Conservation (phyloP, 2,888 invertebrate species). For the Disparrhopalites patrizii region DNA sequence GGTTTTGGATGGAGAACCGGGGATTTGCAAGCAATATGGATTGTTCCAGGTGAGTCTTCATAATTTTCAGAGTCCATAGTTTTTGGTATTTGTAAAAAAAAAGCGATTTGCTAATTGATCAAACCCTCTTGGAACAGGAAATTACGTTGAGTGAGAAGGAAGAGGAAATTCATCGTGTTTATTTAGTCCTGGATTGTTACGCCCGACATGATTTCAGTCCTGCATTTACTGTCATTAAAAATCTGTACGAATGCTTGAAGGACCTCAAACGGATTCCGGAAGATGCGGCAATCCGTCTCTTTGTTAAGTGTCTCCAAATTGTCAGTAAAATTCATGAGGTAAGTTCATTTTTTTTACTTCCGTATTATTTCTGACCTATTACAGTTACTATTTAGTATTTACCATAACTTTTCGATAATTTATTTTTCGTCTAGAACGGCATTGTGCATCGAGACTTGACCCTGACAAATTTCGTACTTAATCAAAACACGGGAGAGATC, state of each 20-base stretch:
- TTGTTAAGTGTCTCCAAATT: not conserved
- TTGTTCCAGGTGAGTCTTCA: not conserved
- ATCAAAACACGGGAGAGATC: not conserved
- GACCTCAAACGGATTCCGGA: not conserved
- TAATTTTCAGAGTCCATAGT: too few relatives aligned
- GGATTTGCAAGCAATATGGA: not conserved
- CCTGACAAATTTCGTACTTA: not conserved
- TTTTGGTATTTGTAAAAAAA: too few relatives aligned
- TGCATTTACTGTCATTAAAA: not conserved
- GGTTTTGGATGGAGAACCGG: not conserved
- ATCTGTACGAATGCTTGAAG: not conserved
- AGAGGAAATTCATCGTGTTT: too few relatives aligned
- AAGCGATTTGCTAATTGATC: too few relatives aligned
- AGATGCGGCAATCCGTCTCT: not conserved
- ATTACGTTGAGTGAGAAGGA: too few relatives aligned
- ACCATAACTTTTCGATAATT: too few relatives aligned
- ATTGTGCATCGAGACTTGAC: not conserved
- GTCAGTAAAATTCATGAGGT: not conserved
- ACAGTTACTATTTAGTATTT: too few relatives aligned
- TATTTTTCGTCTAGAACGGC: not conserved
- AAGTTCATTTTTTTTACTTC: not conserved
- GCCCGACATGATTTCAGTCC: conserved; percentile 1
- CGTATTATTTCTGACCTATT: too few relatives aligned
- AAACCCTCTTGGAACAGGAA: too few relatives aligned
- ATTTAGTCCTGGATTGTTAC: not conserved